Evolutionary conservation across 2,113 vertebrate species (phyloP).

Genomic region (Ophiodon elongatus): DNA sequence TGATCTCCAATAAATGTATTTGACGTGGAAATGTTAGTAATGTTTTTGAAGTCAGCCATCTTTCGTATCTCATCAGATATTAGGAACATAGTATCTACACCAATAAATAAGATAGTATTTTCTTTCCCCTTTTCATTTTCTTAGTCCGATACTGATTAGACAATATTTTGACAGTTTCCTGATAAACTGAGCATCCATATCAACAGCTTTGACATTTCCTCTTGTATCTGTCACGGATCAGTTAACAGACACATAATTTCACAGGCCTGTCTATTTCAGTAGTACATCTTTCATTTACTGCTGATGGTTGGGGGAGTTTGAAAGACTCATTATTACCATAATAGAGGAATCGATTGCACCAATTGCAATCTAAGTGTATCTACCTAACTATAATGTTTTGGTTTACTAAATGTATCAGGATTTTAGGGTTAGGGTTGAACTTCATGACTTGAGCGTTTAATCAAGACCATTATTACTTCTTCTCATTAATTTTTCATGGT

Average conservation of each 20-base stretch:
- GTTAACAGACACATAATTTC: background rate
- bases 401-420: background rate
- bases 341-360: background rate
- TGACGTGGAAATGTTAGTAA: background rate
- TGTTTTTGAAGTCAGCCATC: background rate
- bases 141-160: background rate
- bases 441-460: background rate
- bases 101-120: background rate
- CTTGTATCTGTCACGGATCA: slow-evolving; percentile 7
- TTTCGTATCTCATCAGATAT: background rate
- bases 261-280: background rate
- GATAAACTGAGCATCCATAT: background rate
- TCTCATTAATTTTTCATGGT: background rate
- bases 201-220: slow-evolving; percentile 11
- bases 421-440: background rate
- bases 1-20: background rate
- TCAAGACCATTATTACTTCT: background rate
- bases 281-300: background rate
- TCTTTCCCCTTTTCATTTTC: background rate
- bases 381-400: background rate
- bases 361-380: background rate
- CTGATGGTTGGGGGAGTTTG: background rate
- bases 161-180: slow-evolving; percentile 11
- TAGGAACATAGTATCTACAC: background rate
- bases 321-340: background rate